Base-by-base conservation (phyloP, 2,888 invertebrate genomes). In the Sarcophaga rosellei region DNA sequence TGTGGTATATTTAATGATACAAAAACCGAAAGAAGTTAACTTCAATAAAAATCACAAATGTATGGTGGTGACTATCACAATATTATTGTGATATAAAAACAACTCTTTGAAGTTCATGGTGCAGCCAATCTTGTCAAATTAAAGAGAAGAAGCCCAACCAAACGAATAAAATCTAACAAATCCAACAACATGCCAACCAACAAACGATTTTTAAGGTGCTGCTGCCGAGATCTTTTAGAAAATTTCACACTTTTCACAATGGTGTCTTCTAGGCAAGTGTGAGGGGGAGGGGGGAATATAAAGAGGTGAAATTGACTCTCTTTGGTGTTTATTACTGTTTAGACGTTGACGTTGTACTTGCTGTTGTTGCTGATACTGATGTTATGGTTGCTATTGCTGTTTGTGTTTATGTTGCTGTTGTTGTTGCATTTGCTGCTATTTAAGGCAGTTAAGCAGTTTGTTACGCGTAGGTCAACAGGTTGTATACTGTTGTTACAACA, bases 381-480 rank as follows among this genome's bases (percentile, higher is more conserved):
- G 84, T 88, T 88, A 62, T 21, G 35, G 76, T 53, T 78, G 78
- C 72, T 86, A 87, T 86, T 88, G 84, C 85, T 35, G 35, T 35
- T 25, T 25, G 25, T 35, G 6, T 35, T 35, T 77, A 86, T 89
- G 84, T 88, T 88, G 65, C 23, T 45, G 74, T 53, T 78, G 78
- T 74, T 86, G 88, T 86, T 88, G 85, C 86, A 76, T 75, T 75
- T 81, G 68, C 85, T 81, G 68, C 83, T 87, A 80, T 88, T 86
- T 84, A 82, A 81, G 81, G 86, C 81, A 85, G 86, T 85, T 84
- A 85, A 84, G 86, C 79, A 89, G 87, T 91, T 87, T 85, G 88
- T 87, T 87, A 88, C 88, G 88, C 89, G 85, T 88, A 88, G 90
- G 90, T 90, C 90, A 90, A 89, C 90, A 90, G 90, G 90, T 90